Conservation (phyloP, 2,797 vertebrate species). For the Chloroceryle amazona region DNA sequence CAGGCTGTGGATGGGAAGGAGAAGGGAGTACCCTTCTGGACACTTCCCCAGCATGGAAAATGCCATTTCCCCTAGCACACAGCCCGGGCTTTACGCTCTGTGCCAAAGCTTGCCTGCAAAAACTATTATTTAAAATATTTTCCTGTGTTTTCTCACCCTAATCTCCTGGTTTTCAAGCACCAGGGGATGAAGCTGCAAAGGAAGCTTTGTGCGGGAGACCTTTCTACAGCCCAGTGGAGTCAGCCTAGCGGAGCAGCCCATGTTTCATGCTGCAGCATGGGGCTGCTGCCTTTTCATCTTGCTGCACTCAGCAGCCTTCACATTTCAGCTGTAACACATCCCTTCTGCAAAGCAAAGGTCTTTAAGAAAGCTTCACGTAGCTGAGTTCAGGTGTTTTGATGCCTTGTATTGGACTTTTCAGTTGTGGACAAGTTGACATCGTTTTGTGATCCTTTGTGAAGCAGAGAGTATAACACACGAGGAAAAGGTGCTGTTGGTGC, state of each 20-base stretch:
- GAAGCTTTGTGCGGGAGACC: not conserved
- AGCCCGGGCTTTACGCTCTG: not conserved
- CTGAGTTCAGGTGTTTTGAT: not conserved
- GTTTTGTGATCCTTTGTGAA: accelerated
- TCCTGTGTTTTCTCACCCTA: not conserved
- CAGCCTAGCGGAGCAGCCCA: not conserved
- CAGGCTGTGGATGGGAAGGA: accelerated
- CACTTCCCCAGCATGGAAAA: not conserved
- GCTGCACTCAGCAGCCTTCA: not conserved
- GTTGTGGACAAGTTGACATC: not conserved
- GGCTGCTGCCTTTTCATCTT: not conserved
- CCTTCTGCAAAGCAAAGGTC: not conserved
- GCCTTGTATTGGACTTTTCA: not conserved
- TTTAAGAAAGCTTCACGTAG: accelerated
- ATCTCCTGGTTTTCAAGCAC: not conserved
- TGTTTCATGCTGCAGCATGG: accelerated
- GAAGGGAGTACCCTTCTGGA: not conserved
- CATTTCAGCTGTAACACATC: not conserved
- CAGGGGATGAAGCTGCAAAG: not conserved
- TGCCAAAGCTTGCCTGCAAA: not conserved
- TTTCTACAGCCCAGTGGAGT: not conserved
- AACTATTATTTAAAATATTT: not conserved
- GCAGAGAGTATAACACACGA: accelerated
- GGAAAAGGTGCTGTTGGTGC: not conserved
- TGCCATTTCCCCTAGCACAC: not conserved